Base-by-base conservation (phyloP, 1,140 invertebrate genomes). In the Sitobion miscanthi region DNA sequence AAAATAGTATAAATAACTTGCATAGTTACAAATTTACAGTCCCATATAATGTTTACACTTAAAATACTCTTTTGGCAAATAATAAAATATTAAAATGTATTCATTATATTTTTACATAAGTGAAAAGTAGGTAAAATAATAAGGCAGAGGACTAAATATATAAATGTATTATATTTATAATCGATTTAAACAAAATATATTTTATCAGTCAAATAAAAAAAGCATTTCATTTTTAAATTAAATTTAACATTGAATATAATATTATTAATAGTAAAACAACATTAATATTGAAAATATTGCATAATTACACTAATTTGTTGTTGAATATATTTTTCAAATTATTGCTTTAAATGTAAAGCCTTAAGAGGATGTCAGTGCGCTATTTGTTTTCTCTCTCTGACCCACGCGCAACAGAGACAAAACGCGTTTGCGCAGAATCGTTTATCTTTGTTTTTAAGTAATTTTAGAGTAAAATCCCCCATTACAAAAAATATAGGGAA, bases 121-220 rank as follows among this genome's bases (percentile, higher is more conserved):
- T 45, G 83, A 42, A 49, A 88, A 20, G 7, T 21, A 88, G 86
- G 47, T 49, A 49, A n/a, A 88, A 88, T n/a, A 49, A 87, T 45
- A 49, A 88, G 38, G 30, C 86, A 49, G 20, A 88, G 17, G 11
- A 52, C 45, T 88, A 88, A 88, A 88, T 88, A 88, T 88, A 88
- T n/a, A 49, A 49, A 88, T 35, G 1, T 52, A 49, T 88, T 87
- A 47, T 87, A 87, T 47, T 87, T n/a, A 49, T 87, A 30, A 47
- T 47, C 6, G 45, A 87, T 87, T 88, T 49, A 88, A 88, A 88
- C 86, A 88, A 88, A 88, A 87, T 85, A 85, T 85, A 85, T 42
- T 85, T 85, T 45, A 25, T 87, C 85, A 87, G 85, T 87, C 45
- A 90, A 62, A 90, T 88, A 42, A 89, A 35, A 57, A n/a, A 90